Percentiles rank a stretch among this genome's conserved stretches.
Conservation (phyloP, 2,113 vertebrate genomes). For the Xiphorhynchus elegans region DNA sequence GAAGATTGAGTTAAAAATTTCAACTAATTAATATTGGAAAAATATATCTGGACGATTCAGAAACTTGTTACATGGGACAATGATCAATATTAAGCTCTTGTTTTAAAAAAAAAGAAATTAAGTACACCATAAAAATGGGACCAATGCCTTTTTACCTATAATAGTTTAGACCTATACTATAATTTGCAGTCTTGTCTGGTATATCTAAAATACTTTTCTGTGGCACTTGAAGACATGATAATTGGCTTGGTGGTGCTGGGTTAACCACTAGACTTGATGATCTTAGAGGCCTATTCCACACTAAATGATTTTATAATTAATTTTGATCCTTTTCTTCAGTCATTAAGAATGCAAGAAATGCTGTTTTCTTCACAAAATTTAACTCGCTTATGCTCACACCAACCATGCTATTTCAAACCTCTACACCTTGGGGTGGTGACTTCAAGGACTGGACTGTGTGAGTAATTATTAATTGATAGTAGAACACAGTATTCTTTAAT, state of each 20-base stretch:
- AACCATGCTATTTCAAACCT: background rate
- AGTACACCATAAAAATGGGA: background rate
- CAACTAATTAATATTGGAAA: background rate
- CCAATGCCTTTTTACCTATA: background rate
- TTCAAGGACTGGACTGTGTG: background rate
- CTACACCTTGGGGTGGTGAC: background rate
- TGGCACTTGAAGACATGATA: background rate
- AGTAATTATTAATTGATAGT: background rate
- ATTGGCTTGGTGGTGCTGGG: background rate
- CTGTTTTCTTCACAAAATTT: background rate
- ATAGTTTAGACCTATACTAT: background rate
- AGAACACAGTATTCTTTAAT: background rate
- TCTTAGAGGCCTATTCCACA: background rate
- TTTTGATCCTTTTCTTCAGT: background rate
- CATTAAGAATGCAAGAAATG: background rate
- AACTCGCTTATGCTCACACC: background rate
- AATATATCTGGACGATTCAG: background rate
- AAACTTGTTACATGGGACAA: background rate
- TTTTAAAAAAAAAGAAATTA: background rate
- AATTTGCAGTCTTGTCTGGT: background rate
- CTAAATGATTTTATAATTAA: background rate
- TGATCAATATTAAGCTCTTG: background rate
- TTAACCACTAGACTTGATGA: background rate
- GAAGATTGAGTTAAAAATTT: background rate
- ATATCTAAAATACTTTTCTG: background rate